These are phyloP conservation scores for Macrosiphum euphorbiae DNA, from an alignment of 2,888 invertebrate species.

Conservation along the genomic window DNA sequence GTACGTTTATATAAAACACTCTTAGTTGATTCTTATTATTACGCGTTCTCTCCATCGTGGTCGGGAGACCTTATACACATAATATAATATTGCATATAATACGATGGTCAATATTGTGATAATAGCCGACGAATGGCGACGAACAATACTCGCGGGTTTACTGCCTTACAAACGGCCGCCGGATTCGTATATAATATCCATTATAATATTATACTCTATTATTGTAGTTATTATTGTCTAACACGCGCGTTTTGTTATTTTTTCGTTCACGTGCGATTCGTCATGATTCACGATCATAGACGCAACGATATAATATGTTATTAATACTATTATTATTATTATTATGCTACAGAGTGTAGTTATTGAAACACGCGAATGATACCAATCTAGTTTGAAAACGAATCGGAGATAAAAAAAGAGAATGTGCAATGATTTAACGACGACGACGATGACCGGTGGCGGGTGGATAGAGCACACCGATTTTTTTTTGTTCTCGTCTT, in stretches of 20 bases:
- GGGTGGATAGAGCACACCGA: neutral
- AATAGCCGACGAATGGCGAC: neutral
- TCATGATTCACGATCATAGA: neutral
- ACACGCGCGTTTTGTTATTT: neutral
- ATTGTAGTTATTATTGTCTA: neutral
- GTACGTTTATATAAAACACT: neutral
- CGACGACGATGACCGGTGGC: neutral
- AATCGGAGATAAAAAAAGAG: conserved; percentile 22
- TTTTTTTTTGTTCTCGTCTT: conserved; percentile 4
- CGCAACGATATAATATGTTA: neutral
- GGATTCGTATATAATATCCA: neutral
- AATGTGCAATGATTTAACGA: neutral
- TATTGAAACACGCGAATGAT: conserved; percentile 8
- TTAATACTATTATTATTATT: neutral
- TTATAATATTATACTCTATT: neutral
- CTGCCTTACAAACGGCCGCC: neutral
- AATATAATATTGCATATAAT: neutral
- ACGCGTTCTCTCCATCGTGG: neutral
- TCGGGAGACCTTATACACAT: neutral
- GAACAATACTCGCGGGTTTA: neutral
- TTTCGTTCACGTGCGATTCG: neutral
- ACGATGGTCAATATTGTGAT: conserved; percentile 2
- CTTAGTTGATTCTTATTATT: neutral
- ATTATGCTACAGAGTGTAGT: neutral
- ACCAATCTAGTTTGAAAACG: conserved; percentile 5